Evolutionary conservation across 2,888 invertebrate genomes (phyloP).

Genomic region (Drosophila formosana): DNA sequence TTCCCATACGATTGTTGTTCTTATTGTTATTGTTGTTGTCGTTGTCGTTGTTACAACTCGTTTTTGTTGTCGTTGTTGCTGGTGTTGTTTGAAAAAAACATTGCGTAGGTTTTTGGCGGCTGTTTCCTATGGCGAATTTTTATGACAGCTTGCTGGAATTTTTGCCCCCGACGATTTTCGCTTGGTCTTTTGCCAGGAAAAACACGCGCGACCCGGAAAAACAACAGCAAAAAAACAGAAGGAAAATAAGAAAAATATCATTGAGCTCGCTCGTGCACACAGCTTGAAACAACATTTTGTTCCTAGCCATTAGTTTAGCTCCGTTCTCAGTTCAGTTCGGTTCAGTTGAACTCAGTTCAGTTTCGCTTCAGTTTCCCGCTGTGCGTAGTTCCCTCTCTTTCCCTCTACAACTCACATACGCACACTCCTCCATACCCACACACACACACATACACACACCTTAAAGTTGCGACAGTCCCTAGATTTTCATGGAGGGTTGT

Average conservation of each 20-base stretch:
- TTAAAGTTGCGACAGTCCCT: slow-evolving; percentile 25
- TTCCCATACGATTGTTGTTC: slow-evolving; percentile 22
- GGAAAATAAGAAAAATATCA: slow-evolving; percentile 63
- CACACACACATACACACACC: slow-evolving; percentile 16
- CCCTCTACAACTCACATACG: background rate
- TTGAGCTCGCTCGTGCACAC: slow-evolving; percentile 74
- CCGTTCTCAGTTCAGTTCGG: slow-evolving; percentile 21
- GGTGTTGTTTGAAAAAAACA: slow-evolving; percentile 66
- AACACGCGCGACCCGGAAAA: slow-evolving; percentile 20
- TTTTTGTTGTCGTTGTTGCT: slow-evolving; percentile 31
- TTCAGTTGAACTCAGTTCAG: slow-evolving; percentile 22
- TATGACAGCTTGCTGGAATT: slow-evolving; percentile 65
- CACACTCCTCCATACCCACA: no score
- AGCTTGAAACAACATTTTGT: slow-evolving; percentile 78
- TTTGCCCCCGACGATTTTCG: slow-evolving; percentile 9
- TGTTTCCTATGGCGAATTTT: slow-evolving; percentile 71
- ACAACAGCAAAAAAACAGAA: slow-evolving; percentile 25
- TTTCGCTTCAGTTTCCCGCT: slow-evolving; percentile 39
- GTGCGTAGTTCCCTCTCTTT: slow-evolving; percentile 20
- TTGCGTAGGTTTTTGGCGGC: slow-evolving; percentile 70
- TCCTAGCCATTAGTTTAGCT: slow-evolving; percentile 73
- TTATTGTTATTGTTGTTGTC: slow-evolving; percentile 29
- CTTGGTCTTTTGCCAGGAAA: slow-evolving; percentile 29
- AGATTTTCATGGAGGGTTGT: slow-evolving; percentile 22
- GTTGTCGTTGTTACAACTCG: slow-evolving; percentile 2